These are phyloP conservation scores for Idaea biselata DNA, from an alignment of 2,888 invertebrate genomes.

Conservation along the genomic window DNA sequence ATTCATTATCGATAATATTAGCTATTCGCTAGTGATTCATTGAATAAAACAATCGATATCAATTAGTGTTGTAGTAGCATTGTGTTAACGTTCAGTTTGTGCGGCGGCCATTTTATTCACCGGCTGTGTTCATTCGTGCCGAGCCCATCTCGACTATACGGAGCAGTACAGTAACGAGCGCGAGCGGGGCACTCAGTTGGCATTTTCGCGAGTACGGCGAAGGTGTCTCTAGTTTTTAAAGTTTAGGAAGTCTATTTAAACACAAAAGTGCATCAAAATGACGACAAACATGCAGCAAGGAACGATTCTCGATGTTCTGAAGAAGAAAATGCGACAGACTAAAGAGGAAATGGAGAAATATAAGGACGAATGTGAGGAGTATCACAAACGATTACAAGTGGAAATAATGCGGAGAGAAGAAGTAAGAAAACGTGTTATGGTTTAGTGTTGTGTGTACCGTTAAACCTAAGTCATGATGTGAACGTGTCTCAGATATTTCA, in stretches of 20 bases:
- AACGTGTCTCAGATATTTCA: constrained; percentile 47
- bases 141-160: constrained; percentile 76
- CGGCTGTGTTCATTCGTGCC: constrained; percentile 78
- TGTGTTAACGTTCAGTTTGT: constrained; percentile 59
- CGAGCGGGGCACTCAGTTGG: constrained; percentile 72
- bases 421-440: constrained; percentile 87
- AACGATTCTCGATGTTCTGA: constrained; percentile 96
- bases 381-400: constrained; percentile 95
- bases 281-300: constrained; percentile 95
- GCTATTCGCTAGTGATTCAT: constrained; percentile 30
- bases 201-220: constrained; percentile 78
- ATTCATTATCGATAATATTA: constrained; percentile 36
- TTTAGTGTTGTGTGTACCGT: constrained; percentile 63
- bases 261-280: constrained; percentile 83
- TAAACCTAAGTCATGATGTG: constrained; percentile 45
- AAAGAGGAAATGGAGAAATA: constrained; percentile 99
- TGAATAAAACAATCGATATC: constrained; percentile 34
- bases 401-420: constrained; percentile 98
- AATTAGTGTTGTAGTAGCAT: constrained; percentile 57
- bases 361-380: constrained; percentile 98
- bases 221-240: constrained; percentile 76
- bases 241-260: constrained; percentile 59
- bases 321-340: constrained; percentile 99
- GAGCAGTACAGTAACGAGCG: constrained; percentile 51
- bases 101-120: constrained; percentile 79